A percentile compares a stretch with the other conserved stretches of the same genome.
phyloP scores from a whole-genome alignment of 2,113 vertebrate genomes.

The Tyrannus savana region DNA sequence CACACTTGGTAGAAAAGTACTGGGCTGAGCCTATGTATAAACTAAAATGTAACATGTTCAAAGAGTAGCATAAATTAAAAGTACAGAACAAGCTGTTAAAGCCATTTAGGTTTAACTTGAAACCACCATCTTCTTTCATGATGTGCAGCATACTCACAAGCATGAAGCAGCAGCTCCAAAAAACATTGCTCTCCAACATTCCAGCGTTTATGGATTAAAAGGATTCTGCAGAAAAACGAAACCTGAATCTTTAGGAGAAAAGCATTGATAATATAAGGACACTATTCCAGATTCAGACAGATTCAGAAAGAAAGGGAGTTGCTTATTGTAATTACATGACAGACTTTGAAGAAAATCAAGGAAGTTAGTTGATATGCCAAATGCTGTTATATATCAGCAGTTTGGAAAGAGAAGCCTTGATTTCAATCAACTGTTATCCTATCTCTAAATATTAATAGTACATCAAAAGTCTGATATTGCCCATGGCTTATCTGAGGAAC shows the following conservation, averaged over 20 bases:
- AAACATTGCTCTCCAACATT: background rate
- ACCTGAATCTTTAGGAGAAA: background rate
- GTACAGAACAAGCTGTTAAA: background rate
- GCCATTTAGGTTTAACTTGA: background rate
- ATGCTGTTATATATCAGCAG: background rate
- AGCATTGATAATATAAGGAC: background rate
- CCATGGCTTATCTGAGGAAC: background rate
- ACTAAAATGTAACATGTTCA: background rate
- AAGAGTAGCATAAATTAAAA: constrained; percentile 6
- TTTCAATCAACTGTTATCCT: background rate
- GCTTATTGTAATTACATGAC: background rate
- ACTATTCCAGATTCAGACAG: background rate
- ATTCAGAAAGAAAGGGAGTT: background rate
- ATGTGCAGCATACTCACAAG: background rate
- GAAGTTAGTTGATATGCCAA: background rate
- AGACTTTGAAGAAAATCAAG: background rate
- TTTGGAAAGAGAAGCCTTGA: background rate
- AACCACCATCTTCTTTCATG: constrained; percentile 12
- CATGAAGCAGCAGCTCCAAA: background rate
- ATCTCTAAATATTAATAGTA: background rate
- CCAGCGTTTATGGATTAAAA: background rate
- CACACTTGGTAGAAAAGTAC: background rate
- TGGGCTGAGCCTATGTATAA: background rate
- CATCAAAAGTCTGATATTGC: background rate
- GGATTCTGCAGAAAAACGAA: background rate